Evolutionary conservation across 2,113 vertebrate genomes (phyloP).

Genomic region (Serilophus lunatus): DNA sequence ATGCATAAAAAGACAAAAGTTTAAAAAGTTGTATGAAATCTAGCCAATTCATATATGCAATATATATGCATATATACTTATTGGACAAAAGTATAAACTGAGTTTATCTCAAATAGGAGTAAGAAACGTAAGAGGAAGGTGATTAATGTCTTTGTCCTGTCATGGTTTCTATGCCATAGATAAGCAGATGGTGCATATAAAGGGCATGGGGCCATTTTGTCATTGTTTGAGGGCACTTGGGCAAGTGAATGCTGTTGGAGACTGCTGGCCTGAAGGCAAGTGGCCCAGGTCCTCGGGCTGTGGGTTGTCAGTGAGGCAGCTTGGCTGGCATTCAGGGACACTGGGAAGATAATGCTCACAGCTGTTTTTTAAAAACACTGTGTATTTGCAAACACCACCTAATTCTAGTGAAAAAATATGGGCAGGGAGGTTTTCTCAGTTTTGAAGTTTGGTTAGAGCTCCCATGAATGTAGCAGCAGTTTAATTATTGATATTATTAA

Average conservation of each 20-base stretch:
- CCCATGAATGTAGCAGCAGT: neutral
- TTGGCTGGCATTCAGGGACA: neutral
- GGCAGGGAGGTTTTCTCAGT: neutral
- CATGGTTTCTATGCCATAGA: fast-evolving
- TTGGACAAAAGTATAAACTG: neutral
- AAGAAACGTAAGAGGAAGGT: neutral
- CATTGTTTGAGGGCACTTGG: neutral
- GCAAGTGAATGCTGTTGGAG: neutral
- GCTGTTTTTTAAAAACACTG: neutral
- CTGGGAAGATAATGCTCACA: neutral
- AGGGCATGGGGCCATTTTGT: fast-evolving
- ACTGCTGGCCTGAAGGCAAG: neutral
- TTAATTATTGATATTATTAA: neutral
- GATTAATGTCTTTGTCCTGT: fast-evolving
- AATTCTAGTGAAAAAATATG: neutral
- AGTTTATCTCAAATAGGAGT: neutral
- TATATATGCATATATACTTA: too few species aligned
- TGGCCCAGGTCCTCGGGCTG: neutral
- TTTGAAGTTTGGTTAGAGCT: neutral
- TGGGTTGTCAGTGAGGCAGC: neutral
- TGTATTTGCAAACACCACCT: neutral
- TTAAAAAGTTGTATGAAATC: neutral
- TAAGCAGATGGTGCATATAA: fast-evolving
- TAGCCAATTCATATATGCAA: fast-evolving
- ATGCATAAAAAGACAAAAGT: neutral